Conservation (phyloP, 2,888 invertebrate genomes). For the Mechanitis mazaeus region DNA sequence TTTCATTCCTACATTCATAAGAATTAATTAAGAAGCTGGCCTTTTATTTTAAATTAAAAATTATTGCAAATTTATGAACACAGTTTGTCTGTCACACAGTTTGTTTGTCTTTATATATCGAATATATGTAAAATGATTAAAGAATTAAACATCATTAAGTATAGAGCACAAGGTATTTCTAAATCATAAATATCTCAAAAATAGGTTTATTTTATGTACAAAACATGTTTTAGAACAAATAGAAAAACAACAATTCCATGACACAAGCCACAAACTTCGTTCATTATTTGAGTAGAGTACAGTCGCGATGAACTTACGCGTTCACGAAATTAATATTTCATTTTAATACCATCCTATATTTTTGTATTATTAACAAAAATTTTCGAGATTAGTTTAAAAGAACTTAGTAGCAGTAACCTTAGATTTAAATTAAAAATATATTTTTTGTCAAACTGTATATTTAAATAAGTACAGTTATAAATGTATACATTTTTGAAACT, state of each 20-base stretch:
- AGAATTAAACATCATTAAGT: background rate
- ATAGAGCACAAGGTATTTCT: background rate
- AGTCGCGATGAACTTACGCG: slow-evolving; percentile 7
- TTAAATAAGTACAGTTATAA: too few relatives aligned
- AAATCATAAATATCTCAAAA: background rate
- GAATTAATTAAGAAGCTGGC: too few relatives aligned
- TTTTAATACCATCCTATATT: background rate
- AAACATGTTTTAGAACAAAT: slow-evolving; percentile 4
- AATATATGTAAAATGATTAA: background rate
- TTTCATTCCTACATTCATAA: too few relatives aligned
- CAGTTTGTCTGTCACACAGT: too few relatives aligned
- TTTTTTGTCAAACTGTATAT: too few relatives aligned
- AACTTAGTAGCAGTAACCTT: too few relatives aligned
- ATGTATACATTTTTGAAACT: too few relatives aligned
- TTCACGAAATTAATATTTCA: background rate
- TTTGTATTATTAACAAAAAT: too few relatives aligned
- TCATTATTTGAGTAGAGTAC: slow-evolving; percentile 22
- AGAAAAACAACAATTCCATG: slow-evolving; percentile 5
- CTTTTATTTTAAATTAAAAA: too few relatives aligned
- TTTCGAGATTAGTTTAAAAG: too few relatives aligned
- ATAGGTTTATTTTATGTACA: slow-evolving; percentile 4
- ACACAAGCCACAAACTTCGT: slow-evolving; percentile 14
- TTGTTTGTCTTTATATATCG: background rate
- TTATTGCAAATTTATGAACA: too few relatives aligned
- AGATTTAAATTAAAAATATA: too few relatives aligned